Evolutionary conservation across 2,888 invertebrate species (phyloP).

Genomic region (Masnerella sp.): DNA sequence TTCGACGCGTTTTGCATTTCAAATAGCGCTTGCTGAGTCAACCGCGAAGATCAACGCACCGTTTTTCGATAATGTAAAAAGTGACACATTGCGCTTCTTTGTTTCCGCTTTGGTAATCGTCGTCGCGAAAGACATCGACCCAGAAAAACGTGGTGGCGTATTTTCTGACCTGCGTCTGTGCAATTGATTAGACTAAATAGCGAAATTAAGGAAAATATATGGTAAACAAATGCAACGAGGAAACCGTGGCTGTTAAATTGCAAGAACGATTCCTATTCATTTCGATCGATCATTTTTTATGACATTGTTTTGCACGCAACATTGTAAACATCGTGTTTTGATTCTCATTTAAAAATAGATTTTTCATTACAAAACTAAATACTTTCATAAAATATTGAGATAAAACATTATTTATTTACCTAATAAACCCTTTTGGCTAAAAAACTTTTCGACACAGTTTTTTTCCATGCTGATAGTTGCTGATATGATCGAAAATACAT

Average conservation of each 20-base stretch:
- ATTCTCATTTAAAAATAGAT: no score
- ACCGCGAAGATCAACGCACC: conserved; percentile 3
- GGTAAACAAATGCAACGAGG: background rate
- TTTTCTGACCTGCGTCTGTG: background rate
- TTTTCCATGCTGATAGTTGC: no score
- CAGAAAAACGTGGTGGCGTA: background rate
- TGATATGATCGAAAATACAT: no score
- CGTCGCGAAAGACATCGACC: background rate
- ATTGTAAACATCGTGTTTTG: background rate
- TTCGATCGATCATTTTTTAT: background rate
- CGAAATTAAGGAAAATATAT: conserved; percentile 2
- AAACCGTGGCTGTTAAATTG: conserved; percentile 10
- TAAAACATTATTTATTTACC: no score
- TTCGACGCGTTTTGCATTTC: conserved; percentile 9
- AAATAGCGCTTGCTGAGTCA: background rate
- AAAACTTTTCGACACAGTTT: no score
- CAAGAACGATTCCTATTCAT: background rate
- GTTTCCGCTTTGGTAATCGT: conserved; percentile 7
- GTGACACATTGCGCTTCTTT: conserved; percentile 12
- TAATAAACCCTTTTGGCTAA: no score
- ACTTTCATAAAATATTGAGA: no score
- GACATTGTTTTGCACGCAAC: background rate
- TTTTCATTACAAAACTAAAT: no score
- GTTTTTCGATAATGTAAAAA: conserved; percentile 6
- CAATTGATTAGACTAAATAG: background rate